Conservation (phyloP, 2,113 vertebrate species). For the Edolisoma coerulescens region DNA sequence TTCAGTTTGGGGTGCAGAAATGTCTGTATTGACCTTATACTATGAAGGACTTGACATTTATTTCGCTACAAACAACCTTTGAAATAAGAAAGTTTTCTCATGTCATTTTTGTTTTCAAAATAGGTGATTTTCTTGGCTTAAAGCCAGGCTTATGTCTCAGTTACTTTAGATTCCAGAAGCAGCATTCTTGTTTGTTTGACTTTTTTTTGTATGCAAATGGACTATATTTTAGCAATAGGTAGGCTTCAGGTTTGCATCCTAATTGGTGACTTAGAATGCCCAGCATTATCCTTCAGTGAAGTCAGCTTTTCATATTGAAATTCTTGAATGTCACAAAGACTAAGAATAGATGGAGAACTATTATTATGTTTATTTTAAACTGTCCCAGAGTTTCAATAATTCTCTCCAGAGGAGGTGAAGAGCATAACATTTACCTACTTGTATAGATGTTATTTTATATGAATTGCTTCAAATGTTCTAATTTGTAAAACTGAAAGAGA, state of each 20-base stretch:
- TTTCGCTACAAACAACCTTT: not conserved
- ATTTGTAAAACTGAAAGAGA: not conserved
- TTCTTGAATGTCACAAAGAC: slow-evolving; percentile 26
- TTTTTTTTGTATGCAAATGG: slow-evolving; percentile 5
- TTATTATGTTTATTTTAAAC: slow-evolving; percentile 52
- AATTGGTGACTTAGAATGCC: slow-evolving; percentile 40
- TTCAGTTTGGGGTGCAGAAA: not conserved
- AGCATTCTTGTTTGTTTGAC: not conserved
- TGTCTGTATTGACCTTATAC: not conserved
- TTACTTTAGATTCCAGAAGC: not conserved
- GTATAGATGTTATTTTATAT: not conserved
- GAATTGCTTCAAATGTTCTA: not conserved
- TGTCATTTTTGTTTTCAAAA: not conserved
- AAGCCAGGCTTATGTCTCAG: not conserved
- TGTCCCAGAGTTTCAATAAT: not conserved
- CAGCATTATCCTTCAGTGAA: slow-evolving; percentile 28
- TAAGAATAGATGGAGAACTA: not conserved
- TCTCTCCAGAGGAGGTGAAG: not conserved
- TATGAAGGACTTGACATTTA: not conserved
- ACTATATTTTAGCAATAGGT: slow-evolving; percentile 19
- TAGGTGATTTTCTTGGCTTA: not conserved
- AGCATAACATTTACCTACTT: not conserved
- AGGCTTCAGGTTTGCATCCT: slow-evolving; percentile 29
- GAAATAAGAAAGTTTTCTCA: not conserved
- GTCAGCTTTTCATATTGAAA: slow-evolving; percentile 49